Percentiles rank a stretch among this genome's conserved stretches.
Evolutionary conservation across 2,888 invertebrate species (phyloP).

Genomic region (Diploptera punctata): DNA sequence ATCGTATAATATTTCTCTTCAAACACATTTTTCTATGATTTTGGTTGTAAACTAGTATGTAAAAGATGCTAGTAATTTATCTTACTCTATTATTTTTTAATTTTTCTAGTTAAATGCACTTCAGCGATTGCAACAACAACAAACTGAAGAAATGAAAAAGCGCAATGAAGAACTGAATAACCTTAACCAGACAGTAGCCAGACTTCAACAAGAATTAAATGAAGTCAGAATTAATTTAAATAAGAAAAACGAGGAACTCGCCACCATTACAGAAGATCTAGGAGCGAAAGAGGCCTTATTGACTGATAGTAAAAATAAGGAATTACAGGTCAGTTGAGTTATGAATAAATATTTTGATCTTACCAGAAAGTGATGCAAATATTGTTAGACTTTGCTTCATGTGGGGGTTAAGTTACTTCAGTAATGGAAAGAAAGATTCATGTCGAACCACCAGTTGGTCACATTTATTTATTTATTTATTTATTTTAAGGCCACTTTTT

Average conservation of each 20-base stretch:
- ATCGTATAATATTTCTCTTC: too few relatives aligned
- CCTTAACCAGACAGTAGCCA: constrained; percentile 64
- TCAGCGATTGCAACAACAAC: constrained; percentile 4
- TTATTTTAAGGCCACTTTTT: too few relatives aligned
- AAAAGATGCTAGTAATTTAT: too few relatives aligned
- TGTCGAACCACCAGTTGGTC: too few relatives aligned
- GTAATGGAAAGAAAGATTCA: too few relatives aligned
- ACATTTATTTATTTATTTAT: too few relatives aligned
- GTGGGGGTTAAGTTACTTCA: too few relatives aligned
- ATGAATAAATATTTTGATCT: background rate
- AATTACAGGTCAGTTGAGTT: constrained; percentile 52
- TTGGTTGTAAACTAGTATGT: too few relatives aligned
- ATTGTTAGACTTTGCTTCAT: too few relatives aligned
- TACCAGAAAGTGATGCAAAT: background rate
- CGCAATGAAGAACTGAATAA: constrained; percentile 64
- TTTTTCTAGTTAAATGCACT: background rate
- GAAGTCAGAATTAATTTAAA: constrained; percentile 67
- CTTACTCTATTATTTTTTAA: too few relatives aligned
- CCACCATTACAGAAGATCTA: constrained; percentile 58
- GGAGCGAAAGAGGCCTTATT: constrained; percentile 70
- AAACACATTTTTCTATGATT: too few relatives aligned
- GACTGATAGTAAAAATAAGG: constrained; percentile 67
- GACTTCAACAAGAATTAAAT: constrained; percentile 67
- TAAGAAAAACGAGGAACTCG: constrained; percentile 65
- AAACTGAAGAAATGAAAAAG: constrained; percentile 40